These are phyloP conservation scores for Phortica magna DNA, from an alignment of 2,888 invertebrate genomes.

Conservation along the genomic window DNA sequence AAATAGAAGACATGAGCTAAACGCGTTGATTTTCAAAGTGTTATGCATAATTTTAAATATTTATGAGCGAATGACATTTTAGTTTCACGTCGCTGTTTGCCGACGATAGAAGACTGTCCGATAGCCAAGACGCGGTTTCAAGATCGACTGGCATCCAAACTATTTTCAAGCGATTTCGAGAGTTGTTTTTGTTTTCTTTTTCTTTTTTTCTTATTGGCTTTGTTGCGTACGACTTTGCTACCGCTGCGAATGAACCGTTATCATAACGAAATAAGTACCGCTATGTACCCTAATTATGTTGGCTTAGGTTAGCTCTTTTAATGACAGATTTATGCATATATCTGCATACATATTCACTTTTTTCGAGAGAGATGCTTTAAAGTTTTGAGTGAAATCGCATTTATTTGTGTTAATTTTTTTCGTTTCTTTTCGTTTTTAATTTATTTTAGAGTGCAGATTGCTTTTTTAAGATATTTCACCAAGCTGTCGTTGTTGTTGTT, in stretches of 20 bases:
- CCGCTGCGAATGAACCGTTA: slow-evolving; percentile 72
- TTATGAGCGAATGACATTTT: slow-evolving; percentile 59
- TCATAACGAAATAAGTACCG: slow-evolving; percentile 67
- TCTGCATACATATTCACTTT: slow-evolving; percentile 30
- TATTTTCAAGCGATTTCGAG: slow-evolving; percentile 42
- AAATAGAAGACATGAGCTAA: slow-evolving; percentile 52
- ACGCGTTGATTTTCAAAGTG: slow-evolving; percentile 70
- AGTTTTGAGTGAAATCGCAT: slow-evolving; percentile 57
- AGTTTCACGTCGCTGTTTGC: slow-evolving; percentile 42
- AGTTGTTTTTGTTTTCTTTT: slow-evolving; percentile 40
- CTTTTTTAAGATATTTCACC: slow-evolving; percentile 44
- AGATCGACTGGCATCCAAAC: slow-evolving; percentile 47
- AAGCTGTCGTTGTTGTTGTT: slow-evolving; percentile 23
- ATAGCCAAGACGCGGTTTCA: slow-evolving; percentile 24
- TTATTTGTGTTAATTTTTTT: slow-evolving; percentile 31
- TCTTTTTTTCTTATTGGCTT: slow-evolving; percentile 49
- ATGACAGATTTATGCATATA: slow-evolving; percentile 44
- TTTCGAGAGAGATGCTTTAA: not conserved
- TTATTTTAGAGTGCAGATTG: slow-evolving; percentile 56
- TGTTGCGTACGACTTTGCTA: slow-evolving; percentile 38
- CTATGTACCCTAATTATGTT: slow-evolving; percentile 73
- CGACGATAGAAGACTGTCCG: not conserved
- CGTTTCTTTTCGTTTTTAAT: slow-evolving; percentile 56
- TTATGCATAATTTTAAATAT: slow-evolving; percentile 71
- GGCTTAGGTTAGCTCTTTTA: slow-evolving; percentile 55